A percentile compares a stretch with the other conserved stretches of the same genome.
Conservation (phyloP, 2,888 invertebrate genomes). For the Bellardia bayeri region DNA sequence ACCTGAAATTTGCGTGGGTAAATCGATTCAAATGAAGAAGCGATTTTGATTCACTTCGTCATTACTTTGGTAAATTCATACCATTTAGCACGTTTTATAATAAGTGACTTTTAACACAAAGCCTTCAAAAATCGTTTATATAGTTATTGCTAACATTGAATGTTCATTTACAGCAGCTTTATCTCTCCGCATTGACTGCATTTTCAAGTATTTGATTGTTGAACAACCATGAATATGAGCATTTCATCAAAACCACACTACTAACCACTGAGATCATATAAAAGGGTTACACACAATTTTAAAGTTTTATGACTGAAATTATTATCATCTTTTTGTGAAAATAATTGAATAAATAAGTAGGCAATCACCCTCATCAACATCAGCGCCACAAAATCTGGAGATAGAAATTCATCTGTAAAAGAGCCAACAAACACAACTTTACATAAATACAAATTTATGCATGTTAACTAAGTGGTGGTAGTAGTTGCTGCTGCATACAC, state of each 20-base stretch:
- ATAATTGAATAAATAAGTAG: slow-evolving; percentile 16
- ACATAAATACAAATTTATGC: background rate
- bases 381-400: background rate
- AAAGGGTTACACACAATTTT: background rate
- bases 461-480: background rate
- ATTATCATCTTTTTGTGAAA: background rate
- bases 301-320: slow-evolving; percentile 3
- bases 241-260: slow-evolving; percentile 24
- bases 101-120: too few relatives aligned
- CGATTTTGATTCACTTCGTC: too few relatives aligned
- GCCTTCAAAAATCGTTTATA: too few relatives aligned
- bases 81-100: too few relatives aligned
- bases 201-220: background rate
- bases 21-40: too few relatives aligned
- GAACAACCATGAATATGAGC: slow-evolving; percentile 2
- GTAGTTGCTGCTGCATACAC: too few relatives aligned
- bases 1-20: too few relatives aligned
- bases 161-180: too few relatives aligned
- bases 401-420: slow-evolving; percentile 12
- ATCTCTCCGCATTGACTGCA: too few relatives aligned
- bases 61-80: too few relatives aligned
- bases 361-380: background rate
- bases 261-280: background rate
- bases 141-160: too few relatives aligned
- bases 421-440: background rate